These are phyloP conservation scores for Cliona cf. orientalis DNA, from an alignment of 37 sponge, comb jelly and placozoan species.

Conservation along the genomic window DNA sequence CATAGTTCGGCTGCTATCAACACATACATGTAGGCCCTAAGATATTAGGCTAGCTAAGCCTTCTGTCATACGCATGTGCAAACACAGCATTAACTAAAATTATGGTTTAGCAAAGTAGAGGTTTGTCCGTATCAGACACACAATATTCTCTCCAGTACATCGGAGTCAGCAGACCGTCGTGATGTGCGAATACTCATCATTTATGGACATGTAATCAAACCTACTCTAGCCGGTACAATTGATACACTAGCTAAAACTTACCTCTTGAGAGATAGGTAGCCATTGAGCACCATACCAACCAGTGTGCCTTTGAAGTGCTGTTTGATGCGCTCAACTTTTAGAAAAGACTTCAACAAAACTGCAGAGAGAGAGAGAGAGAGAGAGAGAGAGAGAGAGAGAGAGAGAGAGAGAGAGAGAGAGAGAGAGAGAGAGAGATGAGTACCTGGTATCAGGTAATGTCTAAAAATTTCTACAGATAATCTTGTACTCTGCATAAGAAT, in stretches of 20 bases:
- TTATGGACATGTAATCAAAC: too few species aligned
- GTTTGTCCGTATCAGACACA: background rate
- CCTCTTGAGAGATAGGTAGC: constrained; percentile 90
- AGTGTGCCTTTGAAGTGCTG: constrained; percentile 74
- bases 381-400: too few species aligned
- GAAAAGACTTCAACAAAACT: constrained; percentile 79
- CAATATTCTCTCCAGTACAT: background rate
- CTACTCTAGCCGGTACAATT: too few species aligned
- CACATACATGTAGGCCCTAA: too few species aligned
- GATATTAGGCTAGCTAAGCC: too few species aligned
- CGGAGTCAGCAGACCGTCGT: constrained; percentile 31
- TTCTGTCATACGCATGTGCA: too few species aligned
- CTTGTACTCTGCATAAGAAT: background rate
- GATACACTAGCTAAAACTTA: constrained; percentile 26
- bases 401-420: background rate
- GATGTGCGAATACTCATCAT: constrained; percentile 28
- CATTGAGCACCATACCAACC: constrained; percentile 83
- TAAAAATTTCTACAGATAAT: background rate
- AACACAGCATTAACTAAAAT: too few species aligned
- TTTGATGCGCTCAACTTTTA: constrained; percentile 63
- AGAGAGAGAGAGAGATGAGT: too few species aligned
- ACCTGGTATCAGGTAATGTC: background rate
- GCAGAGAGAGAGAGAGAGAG: too few species aligned
- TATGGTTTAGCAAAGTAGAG: too few species aligned
- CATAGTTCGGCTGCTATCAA: too few species aligned